Base-by-base conservation (phyloP, 1,140 invertebrate species). In the Hydropsyche tenuis region DNA sequence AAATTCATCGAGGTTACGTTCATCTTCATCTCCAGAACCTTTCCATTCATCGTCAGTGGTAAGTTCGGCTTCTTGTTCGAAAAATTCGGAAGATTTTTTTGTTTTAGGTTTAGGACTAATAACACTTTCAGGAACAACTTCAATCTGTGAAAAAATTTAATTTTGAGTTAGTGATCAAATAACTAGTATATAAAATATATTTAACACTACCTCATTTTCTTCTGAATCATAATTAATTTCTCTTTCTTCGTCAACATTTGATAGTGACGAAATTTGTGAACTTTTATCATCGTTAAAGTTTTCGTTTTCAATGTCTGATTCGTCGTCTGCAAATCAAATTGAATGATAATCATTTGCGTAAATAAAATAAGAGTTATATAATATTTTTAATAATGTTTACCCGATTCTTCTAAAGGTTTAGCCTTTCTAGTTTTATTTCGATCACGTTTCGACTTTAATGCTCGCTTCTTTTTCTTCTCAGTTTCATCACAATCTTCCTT, bases 51-150 rank as follows among this genome's bases (percentile, higher is more conserved):
- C 92, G 79, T 94, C 94, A 7, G 93, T 94, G 0, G 82, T 83
- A 12, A 96, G 80, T 79, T 96, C 94, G 0, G 94, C 94, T 83
- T 96, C 94, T 45, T 90, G 86, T 69, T 96, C 94, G 23, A 96
- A 84, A 84, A 94, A 96, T 27, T 92, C 90, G 51, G 82, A 81
- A 0, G 85, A 82, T 25, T 87, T 84, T 56, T 86, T 83, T 75
- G 85, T 86, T 60, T 87, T 87, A 79, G 84, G 64, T 79, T 84
- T 53, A 16, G 7, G 0, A 80, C 79, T 1, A 16, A 56, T 18
- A 65, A 68, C 45, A 78, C 81, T 69, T 7, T 83, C 74, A 12
- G 23, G 22, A 78, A 81, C 79, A 4, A 84, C 79, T 80, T 84
- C 75, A 30, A 81, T 81, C 70, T 77, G 45, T 20, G 73, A 73